Base-by-base conservation (phyloP, 2,113 vertebrate species). In the Indicator indicator region DNA sequence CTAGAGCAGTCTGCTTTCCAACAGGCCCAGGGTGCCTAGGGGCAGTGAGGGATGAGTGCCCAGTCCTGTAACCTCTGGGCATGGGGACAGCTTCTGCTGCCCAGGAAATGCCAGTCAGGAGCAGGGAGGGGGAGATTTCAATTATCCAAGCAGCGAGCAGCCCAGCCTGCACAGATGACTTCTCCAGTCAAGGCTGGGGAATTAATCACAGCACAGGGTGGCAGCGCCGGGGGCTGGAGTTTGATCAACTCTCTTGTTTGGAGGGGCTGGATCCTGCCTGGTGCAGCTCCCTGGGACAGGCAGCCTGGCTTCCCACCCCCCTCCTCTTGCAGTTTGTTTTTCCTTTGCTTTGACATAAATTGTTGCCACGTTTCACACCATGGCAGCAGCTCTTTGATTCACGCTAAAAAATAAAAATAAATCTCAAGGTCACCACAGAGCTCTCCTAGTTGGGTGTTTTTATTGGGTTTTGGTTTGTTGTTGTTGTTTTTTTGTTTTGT, bases 371-470 rank as follows among this genome's bases (percentile, higher is more conserved):
- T 72, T 65, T 23, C 82, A 59, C 83, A 70, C 14, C 78, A 9
- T 58, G 52, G 83, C 84, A 86, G 86, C 26, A 52, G 56, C 26
- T 77, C 62, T 2, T 12, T 33, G 81, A 87, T 65, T 56, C 78
- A 9, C 5, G 24, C 36, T 36, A 36, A 36, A 36, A 36, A 36
- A 36, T 71, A 20, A 42, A 48, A 38, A 46, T 36, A 32, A 62
- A 36, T 40, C 92, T 86, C 88, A 93, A 94, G 95, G 90, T 95
- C 92, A 60, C 12, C 52, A 6, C 42, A 12, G 73, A 59, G 2
- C 40, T 46, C 56, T 83, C 78, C 59, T 24, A 42, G n/a, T 3
- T 46, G 40, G 36, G 33, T 11, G 33, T 11, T 88, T 81, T 59
- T 63, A 64, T 21, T 7, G 55, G 40, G 36, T 33, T 36, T 26